Conservation (phyloP, 2,797 vertebrate species). For the Danio kyathit region DNA sequence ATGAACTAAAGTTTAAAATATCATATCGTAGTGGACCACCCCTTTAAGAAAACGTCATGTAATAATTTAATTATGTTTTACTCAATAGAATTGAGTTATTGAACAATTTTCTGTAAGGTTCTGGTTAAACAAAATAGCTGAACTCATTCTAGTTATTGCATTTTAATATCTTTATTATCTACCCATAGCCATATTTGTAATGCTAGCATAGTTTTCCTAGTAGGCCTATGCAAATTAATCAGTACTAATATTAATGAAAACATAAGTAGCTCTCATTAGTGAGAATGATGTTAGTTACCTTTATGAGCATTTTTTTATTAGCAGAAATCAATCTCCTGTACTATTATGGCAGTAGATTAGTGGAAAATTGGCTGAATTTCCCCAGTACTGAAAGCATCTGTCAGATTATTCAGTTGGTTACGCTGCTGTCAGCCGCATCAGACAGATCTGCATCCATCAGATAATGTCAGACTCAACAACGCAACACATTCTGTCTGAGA, state of each 20-base stretch:
- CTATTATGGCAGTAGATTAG: conserved; percentile 15
- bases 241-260: conserved; percentile 11
- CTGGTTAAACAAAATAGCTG: not conserved
- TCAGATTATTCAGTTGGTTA: conserved; percentile 29
- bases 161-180: not conserved
- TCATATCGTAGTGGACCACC: too few relatives aligned
- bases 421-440: conserved; percentile 6
- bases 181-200: not conserved
- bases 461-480: not conserved
- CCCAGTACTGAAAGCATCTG: conserved; percentile 15
- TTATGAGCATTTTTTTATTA: not conserved
- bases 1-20: too few relatives aligned
- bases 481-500: not conserved
- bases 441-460: conserved; percentile 28
- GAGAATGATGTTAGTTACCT: conserved; percentile 17
- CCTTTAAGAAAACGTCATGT: not conserved
- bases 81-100: not conserved
- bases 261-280: not conserved
- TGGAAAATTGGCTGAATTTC: conserved; percentile 12
- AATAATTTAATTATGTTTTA: not conserved
- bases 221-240: conserved; percentile 9
- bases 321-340: conserved; percentile 13
- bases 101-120: not conserved
- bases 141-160: not conserved
- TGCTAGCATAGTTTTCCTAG: not conserved